Evolutionary conservation across 2,113 vertebrate species (phyloP).

Genomic region (Megatriorchis doriae): DNA sequence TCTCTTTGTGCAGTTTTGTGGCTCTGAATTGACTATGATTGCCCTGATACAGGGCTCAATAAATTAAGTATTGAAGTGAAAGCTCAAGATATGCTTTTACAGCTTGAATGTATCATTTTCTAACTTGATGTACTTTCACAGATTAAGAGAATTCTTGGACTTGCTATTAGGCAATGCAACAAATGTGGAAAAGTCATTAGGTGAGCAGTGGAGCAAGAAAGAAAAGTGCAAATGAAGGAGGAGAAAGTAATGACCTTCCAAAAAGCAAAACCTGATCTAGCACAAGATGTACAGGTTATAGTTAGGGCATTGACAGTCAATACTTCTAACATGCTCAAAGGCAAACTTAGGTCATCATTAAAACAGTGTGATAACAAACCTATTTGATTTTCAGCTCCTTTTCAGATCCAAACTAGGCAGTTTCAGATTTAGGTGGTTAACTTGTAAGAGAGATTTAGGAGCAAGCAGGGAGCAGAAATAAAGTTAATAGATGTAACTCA

Average conservation of each 20-base stretch:
- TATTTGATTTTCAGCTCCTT: not conserved
- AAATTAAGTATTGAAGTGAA: not conserved
- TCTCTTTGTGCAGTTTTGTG: not conserved
- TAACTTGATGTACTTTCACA: not conserved
- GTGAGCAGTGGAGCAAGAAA: not conserved
- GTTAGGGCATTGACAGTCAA: not conserved
- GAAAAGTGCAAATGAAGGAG: not conserved
- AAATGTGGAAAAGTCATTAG: not conserved
- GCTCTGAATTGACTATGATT: not conserved
- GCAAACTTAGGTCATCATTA: not conserved
- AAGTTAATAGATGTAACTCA: not conserved
- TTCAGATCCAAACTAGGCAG: not conserved
- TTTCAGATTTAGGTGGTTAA: not conserved
- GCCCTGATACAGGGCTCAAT: not conserved
- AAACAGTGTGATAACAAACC: not conserved
- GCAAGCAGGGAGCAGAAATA: not conserved
- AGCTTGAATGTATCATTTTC: not conserved
- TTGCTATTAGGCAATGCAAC: not conserved
- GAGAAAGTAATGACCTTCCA: not conserved
- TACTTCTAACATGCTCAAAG: not conserved
- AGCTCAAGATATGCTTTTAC: not conserved
- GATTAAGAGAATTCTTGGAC: not conserved
- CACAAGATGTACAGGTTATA: not conserved
- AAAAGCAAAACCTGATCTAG: conserved; percentile 40
- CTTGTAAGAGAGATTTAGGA: not conserved